phyloP scores from a whole-genome alignment of 2,888 invertebrate species.

The Ctenicera cuprea region DNA sequence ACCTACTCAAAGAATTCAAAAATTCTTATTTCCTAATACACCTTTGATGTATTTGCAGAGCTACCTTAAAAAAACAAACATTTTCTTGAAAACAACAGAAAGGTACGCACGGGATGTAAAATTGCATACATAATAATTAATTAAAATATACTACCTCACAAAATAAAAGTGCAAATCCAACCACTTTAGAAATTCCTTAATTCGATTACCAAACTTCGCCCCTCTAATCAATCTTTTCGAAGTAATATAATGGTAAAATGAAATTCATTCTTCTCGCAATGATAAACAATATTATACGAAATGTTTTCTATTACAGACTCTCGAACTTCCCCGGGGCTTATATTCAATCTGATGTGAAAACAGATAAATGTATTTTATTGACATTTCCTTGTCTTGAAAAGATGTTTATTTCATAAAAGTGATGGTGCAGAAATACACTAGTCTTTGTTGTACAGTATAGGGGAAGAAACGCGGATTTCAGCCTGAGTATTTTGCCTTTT shows the following conservation, averaged over 20 bases:
- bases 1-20: too few species aligned
- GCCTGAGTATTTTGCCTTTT: constrained; percentile 31
- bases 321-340: constrained; percentile 29
- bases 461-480: constrained; percentile 23
- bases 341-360: constrained; percentile 40
- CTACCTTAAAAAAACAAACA: too few species aligned
- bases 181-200: background rate
- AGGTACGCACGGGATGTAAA: too few species aligned
- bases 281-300: constrained; percentile 32
- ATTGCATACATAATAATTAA: too few species aligned
- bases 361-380: constrained; percentile 47
- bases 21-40: too few species aligned
- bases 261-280: constrained; percentile 22
- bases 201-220: background rate
- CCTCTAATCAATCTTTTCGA: background rate
- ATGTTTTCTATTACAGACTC: constrained; percentile 30
- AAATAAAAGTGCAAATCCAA: too few species aligned
- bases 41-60: too few species aligned
- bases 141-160: too few species aligned
- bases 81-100: too few species aligned
- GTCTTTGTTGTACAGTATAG: constrained; percentile 38
- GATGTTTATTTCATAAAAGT: constrained; percentile 47
- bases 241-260: constrained; percentile 14
- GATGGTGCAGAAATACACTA: constrained; percentile 40
- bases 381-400: constrained; percentile 41